A percentile compares a stretch with the other conserved stretches of the same genome.
These are phyloP conservation scores for Lonchura striata DNA, from an alignment of 2,113 vertebrate species.

Conservation along the genomic window DNA sequence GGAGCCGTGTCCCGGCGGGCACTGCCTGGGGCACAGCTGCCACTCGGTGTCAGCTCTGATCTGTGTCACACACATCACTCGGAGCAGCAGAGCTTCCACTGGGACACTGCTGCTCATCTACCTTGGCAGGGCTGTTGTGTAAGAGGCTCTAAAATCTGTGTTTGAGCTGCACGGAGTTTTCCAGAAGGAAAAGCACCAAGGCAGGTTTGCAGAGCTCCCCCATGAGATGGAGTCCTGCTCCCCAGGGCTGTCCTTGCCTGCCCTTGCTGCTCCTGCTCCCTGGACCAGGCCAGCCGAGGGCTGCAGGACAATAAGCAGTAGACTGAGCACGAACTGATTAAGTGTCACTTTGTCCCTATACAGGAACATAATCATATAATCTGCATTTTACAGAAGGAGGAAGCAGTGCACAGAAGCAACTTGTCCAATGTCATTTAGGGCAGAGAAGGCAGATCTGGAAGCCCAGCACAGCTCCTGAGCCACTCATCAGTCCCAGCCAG, in stretches of 20 bases:
- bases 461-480: not conserved
- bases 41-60: rapidly evolving
- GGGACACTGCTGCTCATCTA: not conserved
- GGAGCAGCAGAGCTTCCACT: rapidly evolving
- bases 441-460: not conserved
- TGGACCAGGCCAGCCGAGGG: not conserved
- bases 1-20: rapidly evolving
- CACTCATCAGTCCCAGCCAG: not conserved
- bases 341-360: not conserved
- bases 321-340: too few species aligned
- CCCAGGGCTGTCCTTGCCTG: not conserved
- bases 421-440: conserved; percentile 4
- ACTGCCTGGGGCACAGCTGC: rapidly evolving
- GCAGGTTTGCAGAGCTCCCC: not conserved
- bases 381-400: not conserved
- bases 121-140: not conserved
- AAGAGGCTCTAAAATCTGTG: not conserved
- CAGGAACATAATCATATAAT: not conserved
- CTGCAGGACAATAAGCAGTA: too few species aligned
- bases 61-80: not conserved
- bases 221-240: rapidly evolving
- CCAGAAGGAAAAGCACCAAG: not conserved
- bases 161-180: not conserved
- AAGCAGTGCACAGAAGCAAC: not conserved
- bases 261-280: not conserved